Evolutionary conservation across 1,140 invertebrate species (phyloP).

Genomic region (Mizuhopecten yessoensis): DNA sequence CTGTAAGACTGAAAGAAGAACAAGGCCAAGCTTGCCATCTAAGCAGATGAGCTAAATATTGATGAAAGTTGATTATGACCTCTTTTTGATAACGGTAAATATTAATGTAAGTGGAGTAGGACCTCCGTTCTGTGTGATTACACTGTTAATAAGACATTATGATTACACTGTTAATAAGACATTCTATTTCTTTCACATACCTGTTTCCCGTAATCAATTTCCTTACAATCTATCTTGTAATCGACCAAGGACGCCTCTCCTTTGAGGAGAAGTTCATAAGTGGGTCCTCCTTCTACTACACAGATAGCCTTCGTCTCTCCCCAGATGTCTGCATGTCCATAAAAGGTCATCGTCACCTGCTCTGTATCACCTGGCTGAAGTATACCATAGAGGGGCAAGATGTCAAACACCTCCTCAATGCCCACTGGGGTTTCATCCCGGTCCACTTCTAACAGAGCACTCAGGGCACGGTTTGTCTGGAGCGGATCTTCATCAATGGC

Average conservation of each 20-base stretch:
- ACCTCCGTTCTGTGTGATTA: too few species aligned
- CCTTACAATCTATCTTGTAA: slow-evolving; percentile 81
- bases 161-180: too few species aligned
- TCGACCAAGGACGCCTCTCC: slow-evolving; percentile 82
- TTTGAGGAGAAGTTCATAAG: slow-evolving; percentile 80
- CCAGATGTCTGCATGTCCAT: slow-evolving; percentile 82
- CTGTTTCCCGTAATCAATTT: slow-evolving; percentile 83
- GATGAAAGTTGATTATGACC: too few species aligned
- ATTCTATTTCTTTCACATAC: slow-evolving; percentile 69
- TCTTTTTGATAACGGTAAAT: too few species aligned
- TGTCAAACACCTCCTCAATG: slow-evolving; percentile 83
- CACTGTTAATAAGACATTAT: too few species aligned
- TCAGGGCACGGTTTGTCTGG: slow-evolving; percentile 73
- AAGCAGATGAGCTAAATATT: too few species aligned
- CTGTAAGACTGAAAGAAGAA: too few species aligned
- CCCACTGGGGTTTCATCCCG: slow-evolving; percentile 71
- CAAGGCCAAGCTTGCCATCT: too few species aligned
- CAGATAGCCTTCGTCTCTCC: slow-evolving; percentile 82
- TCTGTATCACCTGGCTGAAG: slow-evolving; percentile 83
- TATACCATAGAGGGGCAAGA: slow-evolving; percentile 82
- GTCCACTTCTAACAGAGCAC: slow-evolving; percentile 74
- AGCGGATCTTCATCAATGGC: slow-evolving; percentile 72
- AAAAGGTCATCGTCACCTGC: slow-evolving; percentile 83
- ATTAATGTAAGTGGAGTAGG: too few species aligned
- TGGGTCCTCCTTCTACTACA: slow-evolving; percentile 82